These are phyloP conservation scores for Halocaridina rubra DNA, from an alignment of 2,888 invertebrate species.

Conservation along the genomic window DNA sequence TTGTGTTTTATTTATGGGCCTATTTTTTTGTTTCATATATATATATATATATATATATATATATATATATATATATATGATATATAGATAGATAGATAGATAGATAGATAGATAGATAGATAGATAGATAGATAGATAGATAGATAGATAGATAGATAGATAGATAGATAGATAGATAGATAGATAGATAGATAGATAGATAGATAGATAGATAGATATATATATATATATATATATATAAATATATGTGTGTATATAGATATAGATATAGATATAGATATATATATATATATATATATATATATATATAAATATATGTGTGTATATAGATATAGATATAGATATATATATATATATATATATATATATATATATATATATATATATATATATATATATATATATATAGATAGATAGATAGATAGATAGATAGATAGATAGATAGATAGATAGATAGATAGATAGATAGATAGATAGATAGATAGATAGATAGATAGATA, in stretches of 20 bases:
- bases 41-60: constrained; percentile 1
- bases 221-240: background rate
- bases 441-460: background rate
- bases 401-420: background rate
- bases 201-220: background rate
- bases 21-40: background rate
- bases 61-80: background rate
- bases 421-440: background rate
- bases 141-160: background rate
- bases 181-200: background rate
- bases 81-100: constrained; percentile 7
- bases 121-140: background rate
- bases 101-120: background rate
- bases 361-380: background rate
- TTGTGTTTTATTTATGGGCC: too few species aligned
- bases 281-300: constrained; percentile 2
- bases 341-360: background rate
- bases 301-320: background rate
- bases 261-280: background rate
- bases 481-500: background rate
- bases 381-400: background rate
- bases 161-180: background rate
- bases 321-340: background rate
- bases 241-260: background rate
- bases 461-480: background rate